Conservation (phyloP, 2,888 invertebrate species). For the Catocala sponsa region DNA sequence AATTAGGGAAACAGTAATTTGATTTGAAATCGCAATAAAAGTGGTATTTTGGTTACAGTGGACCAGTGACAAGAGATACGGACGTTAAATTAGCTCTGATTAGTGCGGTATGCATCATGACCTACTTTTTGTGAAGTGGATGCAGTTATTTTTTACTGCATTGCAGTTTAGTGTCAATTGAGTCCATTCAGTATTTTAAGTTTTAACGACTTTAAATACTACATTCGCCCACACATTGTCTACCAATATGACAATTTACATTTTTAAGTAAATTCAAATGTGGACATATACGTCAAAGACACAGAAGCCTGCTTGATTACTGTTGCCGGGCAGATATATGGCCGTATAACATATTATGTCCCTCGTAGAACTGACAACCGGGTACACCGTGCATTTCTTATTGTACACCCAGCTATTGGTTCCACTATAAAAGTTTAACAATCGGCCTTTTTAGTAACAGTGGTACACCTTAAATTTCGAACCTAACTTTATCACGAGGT, state of each 20-base stretch:
- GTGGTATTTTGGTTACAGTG: slow-evolving; percentile 15
- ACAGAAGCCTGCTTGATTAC: slow-evolving; percentile 7
- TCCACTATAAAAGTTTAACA: too few species aligned
- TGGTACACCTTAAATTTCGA: too few species aligned
- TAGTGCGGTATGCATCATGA: slow-evolving; percentile 27
- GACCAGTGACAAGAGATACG: slow-evolving; percentile 16
- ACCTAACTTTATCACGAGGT: too few species aligned
- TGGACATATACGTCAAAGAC: slow-evolving; percentile 14
- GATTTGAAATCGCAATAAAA: slow-evolving; percentile 29
- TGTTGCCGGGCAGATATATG: slow-evolving; percentile 12
- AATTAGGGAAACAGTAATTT: slow-evolving; percentile 57
- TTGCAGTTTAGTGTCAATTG: slow-evolving; percentile 8
- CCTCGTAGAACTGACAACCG: too few species aligned
- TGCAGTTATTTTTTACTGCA: slow-evolving; percentile 8
- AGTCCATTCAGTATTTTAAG: slow-evolving; percentile 12
- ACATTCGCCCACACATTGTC: slow-evolving; percentile 17
- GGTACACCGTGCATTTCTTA: too few species aligned
- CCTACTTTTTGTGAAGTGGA: slow-evolving; percentile 7
- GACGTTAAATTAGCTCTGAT: slow-evolving; percentile 26
- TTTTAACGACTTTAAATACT: slow-evolving; percentile 12
- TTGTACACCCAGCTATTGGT: too few species aligned
- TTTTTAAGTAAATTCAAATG: slow-evolving; percentile 25
- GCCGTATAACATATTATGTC: too few species aligned
- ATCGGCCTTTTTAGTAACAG: too few species aligned
- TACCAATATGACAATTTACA: slow-evolving; percentile 21